Evolutionary conservation across 1,140 invertebrate species (phyloP), one percentile per base, ranked within the genome.

Genomic region (Spodoptera frugiperda): DNA sequence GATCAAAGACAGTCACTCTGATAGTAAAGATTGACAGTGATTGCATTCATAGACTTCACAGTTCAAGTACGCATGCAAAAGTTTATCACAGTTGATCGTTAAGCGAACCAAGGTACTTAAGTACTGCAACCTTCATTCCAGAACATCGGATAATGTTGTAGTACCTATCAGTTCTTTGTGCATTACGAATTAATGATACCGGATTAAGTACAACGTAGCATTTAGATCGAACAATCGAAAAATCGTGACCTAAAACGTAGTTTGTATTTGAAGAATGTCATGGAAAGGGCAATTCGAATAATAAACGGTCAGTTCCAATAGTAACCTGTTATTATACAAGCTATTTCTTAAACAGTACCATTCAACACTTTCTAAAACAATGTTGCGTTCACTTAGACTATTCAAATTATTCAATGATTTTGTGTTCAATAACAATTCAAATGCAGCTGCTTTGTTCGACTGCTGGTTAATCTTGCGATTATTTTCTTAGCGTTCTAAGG

Each of bases 361-460:
- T 82, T 82, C 84, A 83, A 84, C 81, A 85, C 84, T 85, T 85
- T 85, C 84, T 84, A 84, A 85, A 85, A 83, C 79, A 84, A 84
- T 82, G 79, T 78, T 76, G 78, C 84, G 80, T 78, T 85, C 84
- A 82, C 80, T 83, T 80, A 80, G 78, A 78, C 76, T 70, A 85
- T 83, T 85, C 82, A 85, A 85, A 83, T 85, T 81, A 83, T 85
- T 81, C 82, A 79, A 82, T 78, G 83, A 80, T 82, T 81, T 81
- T 81, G 77, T 83, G 77, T 79, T 78, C 76, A 77, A 75, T 75
- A 77, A 80, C 73, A 68, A 76, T 75, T 76, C 48, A 57, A 68
- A 78, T 76, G 71, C 68, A 67, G n/a, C 54, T 21, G 44, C 44
- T 73, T 73, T 73, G 55, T 73, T 61, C 54, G 19, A 46, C 33